These are phyloP conservation scores for Neotoxoptera formosana DNA, from an alignment of 1,140 invertebrate species.

Conservation along the genomic window DNA sequence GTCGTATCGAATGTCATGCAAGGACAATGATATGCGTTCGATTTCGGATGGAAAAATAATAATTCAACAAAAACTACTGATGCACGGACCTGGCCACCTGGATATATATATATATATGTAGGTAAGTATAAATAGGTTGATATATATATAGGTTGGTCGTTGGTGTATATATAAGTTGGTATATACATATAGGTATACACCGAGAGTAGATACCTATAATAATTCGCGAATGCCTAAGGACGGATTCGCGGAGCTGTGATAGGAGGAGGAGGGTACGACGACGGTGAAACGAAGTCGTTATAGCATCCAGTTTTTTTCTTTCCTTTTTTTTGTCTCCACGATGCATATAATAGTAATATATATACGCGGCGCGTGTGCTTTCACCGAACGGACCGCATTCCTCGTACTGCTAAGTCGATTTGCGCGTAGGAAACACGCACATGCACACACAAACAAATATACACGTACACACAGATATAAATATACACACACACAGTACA, in stretches of 20 bases:
- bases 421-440: neutral
- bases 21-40: neutral
- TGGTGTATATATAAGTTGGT: too few relatives aligned
- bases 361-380: slow-evolving; percentile 14
- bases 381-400: slow-evolving; percentile 51
- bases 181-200: too few relatives aligned
- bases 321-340: neutral
- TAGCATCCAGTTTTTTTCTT: slow-evolving; percentile 27
- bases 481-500: neutral
- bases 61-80: neutral
- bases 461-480: neutral
- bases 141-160: too few relatives aligned
- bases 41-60: neutral
- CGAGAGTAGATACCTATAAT: neutral
- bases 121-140: too few relatives aligned
- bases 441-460: neutral
- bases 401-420: neutral
- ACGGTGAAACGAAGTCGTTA: slow-evolving; percentile 35
- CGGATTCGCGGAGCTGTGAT: neutral
- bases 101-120: too few relatives aligned
- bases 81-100: neutral
- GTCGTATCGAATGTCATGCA: neutral
- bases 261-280: neutral
- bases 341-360: neutral
- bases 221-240: neutral